Evolutionary conservation across 2,797 vertebrate genomes (phyloP).

Genomic region (Manis crassicaudata): DNA sequence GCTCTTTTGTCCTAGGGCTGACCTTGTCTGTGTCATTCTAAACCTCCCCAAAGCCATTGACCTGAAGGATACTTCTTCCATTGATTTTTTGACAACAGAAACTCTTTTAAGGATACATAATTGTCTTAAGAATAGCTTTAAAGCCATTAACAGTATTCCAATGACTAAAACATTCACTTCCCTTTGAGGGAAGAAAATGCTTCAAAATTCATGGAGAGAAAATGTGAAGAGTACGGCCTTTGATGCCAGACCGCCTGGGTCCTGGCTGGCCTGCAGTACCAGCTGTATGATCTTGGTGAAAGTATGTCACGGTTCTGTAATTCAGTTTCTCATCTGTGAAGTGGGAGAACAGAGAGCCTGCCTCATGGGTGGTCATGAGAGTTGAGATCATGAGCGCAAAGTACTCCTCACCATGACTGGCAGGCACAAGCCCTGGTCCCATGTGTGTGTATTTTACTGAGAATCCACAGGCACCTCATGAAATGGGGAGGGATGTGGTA

Average conservation of each 20-base stretch:
- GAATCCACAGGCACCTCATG: not conserved
- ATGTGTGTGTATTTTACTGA: not conserved
- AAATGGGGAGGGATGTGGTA: not conserved
- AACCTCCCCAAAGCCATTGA: not conserved
- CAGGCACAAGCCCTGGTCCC: not conserved
- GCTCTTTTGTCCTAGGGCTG: not conserved
- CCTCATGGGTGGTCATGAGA: not conserved
- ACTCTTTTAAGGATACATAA: not conserved
- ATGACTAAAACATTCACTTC: not conserved
- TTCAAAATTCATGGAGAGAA: not conserved
- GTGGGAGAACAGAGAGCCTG: not conserved
- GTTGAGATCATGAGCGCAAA: not conserved
- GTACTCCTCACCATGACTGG: not conserved
- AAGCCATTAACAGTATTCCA: constrained; percentile 17
- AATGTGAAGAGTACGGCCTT: not conserved
- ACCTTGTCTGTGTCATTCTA: not conserved
- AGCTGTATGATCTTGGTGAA: not conserved
- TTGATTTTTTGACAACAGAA: constrained; percentile 47
- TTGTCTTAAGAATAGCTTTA: constrained; percentile 44
- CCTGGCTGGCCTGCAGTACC: fast-evolving
- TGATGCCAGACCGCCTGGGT: not conserved
- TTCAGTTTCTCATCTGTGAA: not conserved
- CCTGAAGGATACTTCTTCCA: not conserved
- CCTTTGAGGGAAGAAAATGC: not conserved
- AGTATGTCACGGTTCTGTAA: fast-evolving